phyloP scores from a whole-genome alignment of 2,113 vertebrate genomes.

The Emydocephalus ijimae region DNA sequence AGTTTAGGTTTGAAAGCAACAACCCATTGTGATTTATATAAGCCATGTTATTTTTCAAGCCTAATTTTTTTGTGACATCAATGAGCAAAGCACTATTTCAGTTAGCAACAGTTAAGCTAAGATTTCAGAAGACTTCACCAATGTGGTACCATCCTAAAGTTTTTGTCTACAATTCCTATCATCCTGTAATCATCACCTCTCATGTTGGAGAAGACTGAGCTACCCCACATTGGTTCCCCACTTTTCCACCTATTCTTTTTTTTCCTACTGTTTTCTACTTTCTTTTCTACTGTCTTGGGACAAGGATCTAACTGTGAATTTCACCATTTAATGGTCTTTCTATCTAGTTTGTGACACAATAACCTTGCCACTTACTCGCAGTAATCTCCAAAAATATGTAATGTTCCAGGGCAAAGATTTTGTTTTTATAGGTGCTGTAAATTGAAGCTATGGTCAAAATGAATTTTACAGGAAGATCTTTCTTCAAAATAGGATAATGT shows the following conservation, averaged over 20 bases:
- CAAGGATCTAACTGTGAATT: neutral
- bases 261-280: no score
- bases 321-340: neutral
- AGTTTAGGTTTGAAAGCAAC: neutral
- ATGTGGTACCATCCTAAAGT: neutral
- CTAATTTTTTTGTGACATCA: neutral
- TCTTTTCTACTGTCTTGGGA: neutral
- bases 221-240: no score
- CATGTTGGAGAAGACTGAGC: neutral
- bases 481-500: neutral
- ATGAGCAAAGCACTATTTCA: neutral
- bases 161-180: neutral
- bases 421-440: neutral
- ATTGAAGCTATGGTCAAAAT: neutral
- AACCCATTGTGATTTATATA: neutral
- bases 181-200: neutral
- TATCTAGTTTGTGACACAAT: neutral
- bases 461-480: neutral
- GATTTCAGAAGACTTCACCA: neutral
- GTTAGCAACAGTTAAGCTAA: neutral
- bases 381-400: neutral
- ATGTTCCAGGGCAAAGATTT: neutral
- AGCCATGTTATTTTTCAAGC: neutral
- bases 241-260: neutral
- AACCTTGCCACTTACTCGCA: neutral